Evolutionary conservation across 2,797 vertebrate species (phyloP), one percentile per base, ranked within the genome.

Genomic region (Harpagifer antarcticus): DNA sequence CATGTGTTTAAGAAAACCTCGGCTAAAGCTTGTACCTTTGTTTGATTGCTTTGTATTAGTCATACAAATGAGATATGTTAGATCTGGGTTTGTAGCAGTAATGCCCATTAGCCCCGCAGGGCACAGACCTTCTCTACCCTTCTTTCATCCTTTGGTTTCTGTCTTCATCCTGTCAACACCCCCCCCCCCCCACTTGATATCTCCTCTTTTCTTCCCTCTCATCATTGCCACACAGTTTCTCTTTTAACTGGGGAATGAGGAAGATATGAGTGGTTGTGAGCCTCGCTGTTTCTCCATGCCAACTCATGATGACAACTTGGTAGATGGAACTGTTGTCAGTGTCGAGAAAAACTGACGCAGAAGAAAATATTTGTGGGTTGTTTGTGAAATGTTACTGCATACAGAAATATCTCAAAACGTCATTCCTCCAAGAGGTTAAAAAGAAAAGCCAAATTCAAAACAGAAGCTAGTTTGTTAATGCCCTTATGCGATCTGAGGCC

Each of bases 381-480:
- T 72, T 73, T 37, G 2, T 56, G 19, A n/a, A 50, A 58, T 15
- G 31, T 40, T 20, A 31, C 49, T 78, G 49, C 53, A 47, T 68
- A 62, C 17, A 42, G 45, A 15, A 17, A 56, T 66, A 69, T 56
- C 67, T 63, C 1, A 10, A 13, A 49, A 60, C 50, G 33, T 45
- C 31, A 23, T n/a, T 60, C 7, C 0, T 49, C 2, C 8, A 66
- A 33, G 68, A 55, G 27, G 55, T 77, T 4, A 19, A 75, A 70
- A 54, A 64, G 79, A 72, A 55, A 48, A 81, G 72, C 27, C 27
- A 27, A 5, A 27, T 27, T 60, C 72, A 89, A 89, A 88, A 97
- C 97, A 96, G 97, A 96, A 90, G 96, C 96, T 0, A 97, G 97
- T 75, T 97, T 97, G 96, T 84, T 96, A 52, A 97, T 97, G 96